Evolutionary conservation across 2,113 vertebrate species (phyloP).

Genomic region (Microcebus griseorufus): DNA sequence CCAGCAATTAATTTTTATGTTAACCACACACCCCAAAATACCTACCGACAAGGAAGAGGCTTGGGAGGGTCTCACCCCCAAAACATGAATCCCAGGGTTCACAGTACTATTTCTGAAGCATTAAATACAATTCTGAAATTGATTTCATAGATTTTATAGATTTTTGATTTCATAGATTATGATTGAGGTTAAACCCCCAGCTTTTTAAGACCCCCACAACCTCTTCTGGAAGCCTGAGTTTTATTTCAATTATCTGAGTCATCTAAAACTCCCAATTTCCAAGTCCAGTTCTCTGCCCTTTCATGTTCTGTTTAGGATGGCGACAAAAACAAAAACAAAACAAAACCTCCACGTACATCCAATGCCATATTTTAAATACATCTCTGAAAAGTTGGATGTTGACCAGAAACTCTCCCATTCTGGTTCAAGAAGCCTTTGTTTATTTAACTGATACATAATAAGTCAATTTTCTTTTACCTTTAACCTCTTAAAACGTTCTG

Average conservation of each 20-base stretch:
- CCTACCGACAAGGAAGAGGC: not conserved
- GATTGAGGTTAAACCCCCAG: not conserved
- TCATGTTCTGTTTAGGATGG: not conserved
- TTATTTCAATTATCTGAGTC: not conserved
- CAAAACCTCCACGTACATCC: not conserved
- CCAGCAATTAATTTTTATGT: not conserved
- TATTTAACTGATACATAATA: constrained; percentile 67
- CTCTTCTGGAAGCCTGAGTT: not conserved
- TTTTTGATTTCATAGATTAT: not conserved
- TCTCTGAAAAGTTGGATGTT: not conserved
- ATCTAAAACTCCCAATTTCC: not conserved
- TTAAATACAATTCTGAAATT: not conserved
- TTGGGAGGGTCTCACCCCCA: not conserved
- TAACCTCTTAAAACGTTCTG: constrained; percentile 65
- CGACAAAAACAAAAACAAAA: not conserved
- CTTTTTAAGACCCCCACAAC: not conserved
- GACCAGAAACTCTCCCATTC: constrained; percentile 16
- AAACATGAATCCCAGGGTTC: not conserved
- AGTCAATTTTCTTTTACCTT: constrained; percentile 67
- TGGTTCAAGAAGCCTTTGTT: constrained; percentile 44
- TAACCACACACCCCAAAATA: not conserved
- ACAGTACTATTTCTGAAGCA: not conserved
- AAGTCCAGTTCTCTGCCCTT: not conserved
- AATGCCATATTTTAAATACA: not conserved
- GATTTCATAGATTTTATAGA: not conserved